Conservation (phyloP, 2,797 vertebrate genomes). For the Aldrovandia affinis region DNA sequence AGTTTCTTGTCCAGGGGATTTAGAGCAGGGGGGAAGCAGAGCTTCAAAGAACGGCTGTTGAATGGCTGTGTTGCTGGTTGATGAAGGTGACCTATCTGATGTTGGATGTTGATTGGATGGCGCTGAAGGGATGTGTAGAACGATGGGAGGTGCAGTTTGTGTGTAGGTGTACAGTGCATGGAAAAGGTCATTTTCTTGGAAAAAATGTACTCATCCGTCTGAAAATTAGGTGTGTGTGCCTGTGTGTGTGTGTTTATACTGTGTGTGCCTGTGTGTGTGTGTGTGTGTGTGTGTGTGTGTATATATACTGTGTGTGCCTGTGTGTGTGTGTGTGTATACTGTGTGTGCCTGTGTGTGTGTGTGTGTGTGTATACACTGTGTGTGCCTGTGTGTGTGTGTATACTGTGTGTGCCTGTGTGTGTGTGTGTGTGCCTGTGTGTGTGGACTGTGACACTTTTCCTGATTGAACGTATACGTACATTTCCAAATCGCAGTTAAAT, state of each 20-base stretch:
- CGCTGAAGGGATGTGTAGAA: background rate
- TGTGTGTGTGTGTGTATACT: too few relatives aligned
- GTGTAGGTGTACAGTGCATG: too few relatives aligned
- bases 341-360: background rate
- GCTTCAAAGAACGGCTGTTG: background rate
- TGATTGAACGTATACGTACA: background rate
- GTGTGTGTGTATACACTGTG: background rate
- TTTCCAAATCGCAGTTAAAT: background rate
- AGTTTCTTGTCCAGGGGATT: background rate
- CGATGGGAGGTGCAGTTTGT: background rate
- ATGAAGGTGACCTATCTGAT: background rate
- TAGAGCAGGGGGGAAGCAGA: background rate
- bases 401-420: background rate
- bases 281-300: background rate
- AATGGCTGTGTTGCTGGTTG: background rate
- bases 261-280: background rate
- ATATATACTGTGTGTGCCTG: too few relatives aligned
- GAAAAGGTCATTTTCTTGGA: background rate
- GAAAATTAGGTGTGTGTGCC: background rate
- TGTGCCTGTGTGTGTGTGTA: background rate
- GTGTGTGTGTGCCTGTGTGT: background rate
- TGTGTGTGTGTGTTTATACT: too few relatives aligned
- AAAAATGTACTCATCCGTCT: background rate
- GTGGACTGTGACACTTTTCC: background rate
- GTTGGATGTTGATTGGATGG: background rate